Evolutionary conservation across 2,113 vertebrate genomes (phyloP).

Genomic region (Salvator merianae): DNA sequence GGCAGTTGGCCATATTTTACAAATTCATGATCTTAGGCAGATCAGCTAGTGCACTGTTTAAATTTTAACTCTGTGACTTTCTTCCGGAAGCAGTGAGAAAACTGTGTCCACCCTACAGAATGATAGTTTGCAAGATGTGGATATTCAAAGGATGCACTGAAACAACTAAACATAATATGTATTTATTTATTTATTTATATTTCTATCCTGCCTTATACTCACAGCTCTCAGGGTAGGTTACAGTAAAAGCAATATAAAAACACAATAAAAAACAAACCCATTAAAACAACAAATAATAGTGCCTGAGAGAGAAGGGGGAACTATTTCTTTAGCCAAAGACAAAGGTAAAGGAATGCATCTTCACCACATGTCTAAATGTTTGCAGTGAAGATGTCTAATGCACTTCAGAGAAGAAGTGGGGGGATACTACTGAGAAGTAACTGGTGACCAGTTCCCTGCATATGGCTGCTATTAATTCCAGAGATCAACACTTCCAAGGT

Average conservation of each 20-base stretch:
- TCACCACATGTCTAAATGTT: too few relatives aligned
- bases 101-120: background rate
- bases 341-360: too few relatives aligned
- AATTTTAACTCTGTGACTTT: background rate
- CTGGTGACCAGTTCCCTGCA: rapidly evolving
- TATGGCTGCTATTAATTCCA: background rate
- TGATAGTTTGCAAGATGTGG: background rate
- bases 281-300: too few relatives aligned
- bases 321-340: too few relatives aligned
- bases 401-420: too few relatives aligned
- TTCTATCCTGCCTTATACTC: background rate
- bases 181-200: background rate
- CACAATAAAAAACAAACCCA: too few relatives aligned
- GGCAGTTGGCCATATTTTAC: background rate
- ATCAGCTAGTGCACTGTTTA: background rate
- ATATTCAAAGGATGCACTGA: too few relatives aligned
- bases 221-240: too few relatives aligned
- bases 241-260: too few relatives aligned
- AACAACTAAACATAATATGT: background rate
- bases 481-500: background rate
- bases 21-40: background rate
- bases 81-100: background rate
- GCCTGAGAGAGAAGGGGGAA: too few relatives aligned
- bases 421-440: too few relatives aligned
- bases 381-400: too few relatives aligned